Evolutionary conservation across 1,140 invertebrate genomes (phyloP), one percentile per base, ranked within the genome.

Genomic region (Gonatopus flavifemur): DNA sequence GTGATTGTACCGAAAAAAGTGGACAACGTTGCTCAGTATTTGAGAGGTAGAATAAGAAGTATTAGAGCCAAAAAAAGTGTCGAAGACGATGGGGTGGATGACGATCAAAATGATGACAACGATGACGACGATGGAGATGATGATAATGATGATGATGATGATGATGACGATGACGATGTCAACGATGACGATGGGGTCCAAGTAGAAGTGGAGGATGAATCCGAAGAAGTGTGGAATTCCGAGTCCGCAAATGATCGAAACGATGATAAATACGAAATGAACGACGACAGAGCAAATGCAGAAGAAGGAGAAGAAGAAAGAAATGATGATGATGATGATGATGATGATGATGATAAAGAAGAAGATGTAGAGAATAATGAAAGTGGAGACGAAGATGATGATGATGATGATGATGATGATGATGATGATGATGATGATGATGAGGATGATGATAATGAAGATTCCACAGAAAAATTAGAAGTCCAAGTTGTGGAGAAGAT

Each of bases 251-350:
- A 54, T 39, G 49, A 31, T n/a, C n/a, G n/a, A n/a, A n/a, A n/a
- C 18, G 24, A 45, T 36, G 48, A 59, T 18, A 43, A 45, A 20
- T 35, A 44, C 13, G 31, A 40, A 10, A 24, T 43, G 9, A 49
- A 52, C 18, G 39, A 54, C 10, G 33, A 38, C 36, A 43, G 36
- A 33, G 16, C 33, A 30, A 24, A 35, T 41, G 28, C 35, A 47
- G 42, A 50, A 9, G 39, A 57, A 12, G 52, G 53, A n/a, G 40
- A 58, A 13, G 48, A 53, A 9, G 45, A 36, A 12, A 50, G 25
- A 5, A 33, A 50, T 3, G 20, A 50, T 3, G 28, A 32, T 13
- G 45, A 49, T 10, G 25, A 37, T 28, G 15, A 28, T 16, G 42
- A 41, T 0, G 20, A 24, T 5, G 40, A 41, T 3, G 51, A 57